Evolutionary conservation across 2,113 vertebrate genomes (phyloP), one percentile per base, ranked within the genome.

Genomic region (Plestiodon gilberti): DNA sequence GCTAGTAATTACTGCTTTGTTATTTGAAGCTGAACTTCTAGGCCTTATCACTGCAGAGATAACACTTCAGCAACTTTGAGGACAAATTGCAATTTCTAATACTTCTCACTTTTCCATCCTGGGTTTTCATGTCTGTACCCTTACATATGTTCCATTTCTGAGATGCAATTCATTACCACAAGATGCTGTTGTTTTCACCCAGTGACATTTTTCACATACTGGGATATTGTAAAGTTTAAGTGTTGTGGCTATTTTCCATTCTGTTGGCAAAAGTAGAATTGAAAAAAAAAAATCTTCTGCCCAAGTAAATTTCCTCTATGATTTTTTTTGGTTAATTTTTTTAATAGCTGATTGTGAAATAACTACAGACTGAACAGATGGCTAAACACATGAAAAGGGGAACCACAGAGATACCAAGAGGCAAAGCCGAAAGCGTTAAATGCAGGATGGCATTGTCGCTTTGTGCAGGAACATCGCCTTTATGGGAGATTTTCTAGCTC

Each of bases 341-440:
- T 33, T 55, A 64, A 64, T 38, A 57, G 59, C 6, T 61, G 40
- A 17, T 28, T 76, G 48, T 65, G 57, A 75, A 64, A 81, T 30
- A 76, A 23, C 25, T 87, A 38, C 69, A 77, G 64, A n/a, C 59
- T 75, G 43, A 87, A 38, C 40, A 87, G 40, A 52, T 57, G 78
- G 43, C 13, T 30, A 33, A 75, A 52, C 20, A 64, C 35, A 35
- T 35, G 18, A 43, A 35, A 67, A 70, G 38, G 48, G 22, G n/a
- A 38, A 82, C 22, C n/a, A 84, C 69, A 81, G 23, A 11, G 40
- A 38, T 81, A 74, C 35, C 78, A 75, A 38, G 28, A 67, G 48
- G 64, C n/a, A 38, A 70, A 64, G 69, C 4, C 17, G 25, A 38
- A 83, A 57, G 62, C 74, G 57, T 57, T 55, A 84, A 65, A 78